Evolutionary conservation across 2,113 vertebrate species (phyloP), one percentile per base, ranked within the genome.

Genomic region (Nibea coibor): DNA sequence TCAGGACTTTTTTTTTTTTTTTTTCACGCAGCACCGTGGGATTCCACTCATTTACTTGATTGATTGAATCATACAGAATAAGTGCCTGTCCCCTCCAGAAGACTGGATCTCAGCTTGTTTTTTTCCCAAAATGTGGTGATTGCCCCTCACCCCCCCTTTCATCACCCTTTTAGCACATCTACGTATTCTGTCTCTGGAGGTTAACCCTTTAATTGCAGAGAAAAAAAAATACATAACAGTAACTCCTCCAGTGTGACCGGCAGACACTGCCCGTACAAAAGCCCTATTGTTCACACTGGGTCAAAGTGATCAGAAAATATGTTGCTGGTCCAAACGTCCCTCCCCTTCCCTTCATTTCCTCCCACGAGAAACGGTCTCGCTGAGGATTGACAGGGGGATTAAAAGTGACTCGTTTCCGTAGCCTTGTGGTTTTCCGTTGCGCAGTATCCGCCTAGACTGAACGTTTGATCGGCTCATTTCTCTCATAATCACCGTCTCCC

Each of bases 391-490:
- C 87, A 61, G 76, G 24, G 11, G 50, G 47, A 87, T 90, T 83
- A 85, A 72, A 89, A 85, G 61, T 31, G 75, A 80, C 77, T 85
- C 19, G 54, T 70, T 80, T 59, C 72, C 85, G 77, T 56, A 84
- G 78, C 74, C 69, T 72, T 61, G 72, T 15, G 86, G 88, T 87
- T 93, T 93, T 88, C 84, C 56, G 12, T 87, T 79, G 71, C 64
- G 10, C 48, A 76, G 85, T 64, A 57, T 83, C 85, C 42, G 69
- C 45, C 73, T 71, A 5, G 56, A 65, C 62, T 53, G 14, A 6
- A 3, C 28, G 31, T 89, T 75, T 82, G 81, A 89, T 86, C 72
- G 31, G 73, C 65, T 81, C 43, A 61, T 86, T 88, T 87, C 62
- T 82, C 68, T 80, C 75, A 67, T 53, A 63, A 78, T 57, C 57